Percentiles rank a stretch among this genome's conserved stretches.
Evolutionary conservation across 1,140 invertebrate species (phyloP).

Genomic region (Ctenoplectra terminalis): DNA sequence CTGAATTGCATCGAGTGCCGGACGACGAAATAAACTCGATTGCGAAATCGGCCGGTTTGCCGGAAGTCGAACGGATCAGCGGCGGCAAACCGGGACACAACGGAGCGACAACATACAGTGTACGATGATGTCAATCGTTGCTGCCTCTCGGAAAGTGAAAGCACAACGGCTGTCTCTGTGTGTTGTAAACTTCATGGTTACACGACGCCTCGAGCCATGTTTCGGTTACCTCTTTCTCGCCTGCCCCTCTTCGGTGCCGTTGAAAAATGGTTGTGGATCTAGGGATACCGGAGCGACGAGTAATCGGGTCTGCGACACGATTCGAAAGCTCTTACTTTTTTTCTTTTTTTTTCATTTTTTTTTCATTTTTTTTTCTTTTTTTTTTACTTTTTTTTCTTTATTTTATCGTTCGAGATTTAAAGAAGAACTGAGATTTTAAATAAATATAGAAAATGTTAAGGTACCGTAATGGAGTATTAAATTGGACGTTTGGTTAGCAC

Average conservation of each 20-base stretch:
- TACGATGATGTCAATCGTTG: constrained; percentile 45
- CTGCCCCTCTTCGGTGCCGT: neutral
- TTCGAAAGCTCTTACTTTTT: too few relatives aligned
- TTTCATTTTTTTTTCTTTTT: too few relatives aligned
- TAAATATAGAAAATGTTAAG: too few relatives aligned
- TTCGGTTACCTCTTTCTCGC: neutral
- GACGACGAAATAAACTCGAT: constrained; percentile 45
- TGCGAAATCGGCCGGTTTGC: constrained; percentile 39
- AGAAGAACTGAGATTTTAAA: too few relatives aligned
- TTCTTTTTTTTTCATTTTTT: too few relatives aligned
- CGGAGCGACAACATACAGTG: neutral
- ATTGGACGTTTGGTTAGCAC: too few relatives aligned
- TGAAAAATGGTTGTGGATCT: neutral
- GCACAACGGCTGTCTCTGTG: constrained; percentile 19
- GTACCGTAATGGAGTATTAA: too few relatives aligned
- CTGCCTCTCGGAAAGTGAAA: constrained; percentile 64
- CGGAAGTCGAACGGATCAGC: constrained; percentile 38
- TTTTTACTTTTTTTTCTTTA: too few relatives aligned
- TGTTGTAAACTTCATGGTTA: constrained; percentile 45
- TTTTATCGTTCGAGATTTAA: too few relatives aligned
- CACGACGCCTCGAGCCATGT: constrained; percentile 24
- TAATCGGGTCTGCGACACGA: too few relatives aligned
- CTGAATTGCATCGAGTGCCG: constrained; percentile 39
- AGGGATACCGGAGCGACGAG: too few relatives aligned
- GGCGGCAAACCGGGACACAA: constrained; percentile 12